Evolutionary conservation across 2,888 invertebrate genomes (phyloP), one percentile per base, ranked within the genome.

Genomic region (Phortica okadai): DNA sequence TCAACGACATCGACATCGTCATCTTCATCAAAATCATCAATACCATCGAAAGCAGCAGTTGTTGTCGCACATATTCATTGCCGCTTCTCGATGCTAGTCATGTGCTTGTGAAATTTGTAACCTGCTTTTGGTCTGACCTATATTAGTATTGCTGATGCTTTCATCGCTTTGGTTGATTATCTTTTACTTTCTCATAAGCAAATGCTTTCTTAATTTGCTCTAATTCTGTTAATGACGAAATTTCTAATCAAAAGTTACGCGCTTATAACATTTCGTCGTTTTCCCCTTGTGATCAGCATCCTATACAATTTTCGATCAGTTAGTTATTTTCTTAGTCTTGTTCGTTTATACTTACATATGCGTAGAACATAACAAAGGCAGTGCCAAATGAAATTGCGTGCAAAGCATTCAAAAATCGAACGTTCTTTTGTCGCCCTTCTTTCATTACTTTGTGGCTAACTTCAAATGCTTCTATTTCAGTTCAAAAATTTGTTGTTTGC

Each of bases 41-140:
- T 81, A 82, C 82, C 82, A 6, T 83, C 78, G 82, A 33, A 33
- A 75, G 78, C 77, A 78, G 62, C 83, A 83, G 69, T 82, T 82
- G 72, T 77, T 33, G 58, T 72, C 76, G 75, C 69, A 45, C 77
- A 74, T 21, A 21, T 16, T 59, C 62, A 62, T 62, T 25, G 11
- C 79, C 83, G 82, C 86, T 85, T 85, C 83, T 83, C 82, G 84
- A 85, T 85, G 85, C 85, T 83, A 83, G 85, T 85, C 85, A 85
- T 85, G 85, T 83, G 82, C 81, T 74, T 45, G 69, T 74, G 74
- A 69, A 76, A 77, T 75, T 54, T 41, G 45, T 44, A 33, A 54
- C 6, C 33, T 42, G 11, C 56, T 45, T 45, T 69, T 74, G 72
- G 62, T 76, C 78, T 80, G 69, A 45, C 69, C 45, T 45, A 45